These are phyloP conservation scores for Xanthorhoe spadicearia DNA, from an alignment of 2,888 invertebrate genomes.

Conservation along the genomic window DNA sequence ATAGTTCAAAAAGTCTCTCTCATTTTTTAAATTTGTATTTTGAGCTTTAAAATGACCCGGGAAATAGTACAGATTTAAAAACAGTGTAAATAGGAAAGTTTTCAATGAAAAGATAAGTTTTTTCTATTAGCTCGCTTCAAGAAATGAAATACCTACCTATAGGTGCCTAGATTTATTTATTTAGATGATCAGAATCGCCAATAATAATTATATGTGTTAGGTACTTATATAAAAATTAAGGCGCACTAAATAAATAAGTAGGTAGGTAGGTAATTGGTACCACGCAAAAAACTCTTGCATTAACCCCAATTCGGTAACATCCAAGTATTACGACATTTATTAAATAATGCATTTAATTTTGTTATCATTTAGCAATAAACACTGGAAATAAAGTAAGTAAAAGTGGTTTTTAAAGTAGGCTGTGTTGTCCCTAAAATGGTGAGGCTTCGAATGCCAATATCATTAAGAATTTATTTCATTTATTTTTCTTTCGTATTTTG, in stretches of 20 bases:
- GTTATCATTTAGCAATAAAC: conserved; percentile 25
- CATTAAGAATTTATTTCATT: no score
- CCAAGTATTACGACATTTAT: conserved; percentile 1
- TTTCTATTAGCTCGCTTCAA: no score
- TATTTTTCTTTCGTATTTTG: not conserved
- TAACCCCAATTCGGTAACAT: not conserved
- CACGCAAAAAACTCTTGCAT: not conserved
- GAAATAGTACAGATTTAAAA: no score
- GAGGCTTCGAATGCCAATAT: conserved; percentile 12
- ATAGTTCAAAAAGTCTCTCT: not conserved
- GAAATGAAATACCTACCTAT: no score
- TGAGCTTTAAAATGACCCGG: not conserved
- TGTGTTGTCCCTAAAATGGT: conserved; percentile 21
- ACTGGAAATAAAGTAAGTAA: conserved; percentile 34
- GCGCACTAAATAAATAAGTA: no score
- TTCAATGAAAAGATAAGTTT: no score
- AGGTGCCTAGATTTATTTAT: no score
- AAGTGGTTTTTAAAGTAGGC: conserved; percentile 33
- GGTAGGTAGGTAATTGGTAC: no score
- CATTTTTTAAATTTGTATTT: not conserved
- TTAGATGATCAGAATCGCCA: no score
- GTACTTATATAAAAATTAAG: no score
- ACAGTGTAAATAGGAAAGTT: no score
- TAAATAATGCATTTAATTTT: conserved; percentile 12
- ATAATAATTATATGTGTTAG: no score